Percentiles rank a stretch among this genome's conserved stretches.
These are phyloP conservation scores for Poeciliopsis presidionis DNA, from an alignment of 2,797 vertebrate genomes.

Conservation along the genomic window DNA sequence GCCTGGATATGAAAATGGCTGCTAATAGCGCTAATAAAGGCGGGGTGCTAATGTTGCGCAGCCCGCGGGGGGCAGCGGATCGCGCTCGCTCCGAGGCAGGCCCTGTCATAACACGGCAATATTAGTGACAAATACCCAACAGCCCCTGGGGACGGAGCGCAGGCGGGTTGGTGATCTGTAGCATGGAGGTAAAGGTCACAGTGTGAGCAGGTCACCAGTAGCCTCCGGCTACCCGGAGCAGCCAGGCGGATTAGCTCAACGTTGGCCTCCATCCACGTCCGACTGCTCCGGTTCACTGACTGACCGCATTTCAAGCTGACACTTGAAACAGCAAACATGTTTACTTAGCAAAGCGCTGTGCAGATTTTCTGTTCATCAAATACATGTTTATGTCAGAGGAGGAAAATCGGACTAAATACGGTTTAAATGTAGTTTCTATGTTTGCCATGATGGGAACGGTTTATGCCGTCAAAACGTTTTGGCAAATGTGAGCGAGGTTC, in stretches of 20 bases:
- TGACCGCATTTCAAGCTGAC: conserved; percentile 63
- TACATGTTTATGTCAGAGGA: background rate
- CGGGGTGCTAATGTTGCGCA: conserved; percentile 53
- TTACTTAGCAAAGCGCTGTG: conserved; percentile 34
- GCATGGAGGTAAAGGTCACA: conserved; percentile 66
- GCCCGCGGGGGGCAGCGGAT: conserved; percentile 29
- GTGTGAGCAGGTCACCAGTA: conserved; percentile 60
- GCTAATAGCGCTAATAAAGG: conserved; percentile 68
- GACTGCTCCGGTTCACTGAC: conserved; percentile 45
- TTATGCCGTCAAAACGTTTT: background rate
- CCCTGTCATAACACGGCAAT: conserved; percentile 38
- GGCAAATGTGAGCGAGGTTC: background rate
- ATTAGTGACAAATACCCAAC: conserved; percentile 60
- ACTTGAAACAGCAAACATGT: conserved; percentile 39
- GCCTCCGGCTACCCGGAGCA: conserved; percentile 51
- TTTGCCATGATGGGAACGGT: background rate
- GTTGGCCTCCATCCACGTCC: conserved; percentile 38
- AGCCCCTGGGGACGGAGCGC: conserved; percentile 41
- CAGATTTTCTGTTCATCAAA: background rate
- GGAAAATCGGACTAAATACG: background rate
- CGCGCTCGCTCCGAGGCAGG: conserved; percentile 24
- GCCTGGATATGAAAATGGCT: conserved; percentile 61
- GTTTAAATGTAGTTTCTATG: background rate
- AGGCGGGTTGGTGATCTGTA: conserved; percentile 57
- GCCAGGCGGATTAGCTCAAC: conserved; percentile 52